These are phyloP conservation scores for Lycodopsis pacificus DNA, from an alignment of 2,797 vertebrate species.

Conservation along the genomic window DNA sequence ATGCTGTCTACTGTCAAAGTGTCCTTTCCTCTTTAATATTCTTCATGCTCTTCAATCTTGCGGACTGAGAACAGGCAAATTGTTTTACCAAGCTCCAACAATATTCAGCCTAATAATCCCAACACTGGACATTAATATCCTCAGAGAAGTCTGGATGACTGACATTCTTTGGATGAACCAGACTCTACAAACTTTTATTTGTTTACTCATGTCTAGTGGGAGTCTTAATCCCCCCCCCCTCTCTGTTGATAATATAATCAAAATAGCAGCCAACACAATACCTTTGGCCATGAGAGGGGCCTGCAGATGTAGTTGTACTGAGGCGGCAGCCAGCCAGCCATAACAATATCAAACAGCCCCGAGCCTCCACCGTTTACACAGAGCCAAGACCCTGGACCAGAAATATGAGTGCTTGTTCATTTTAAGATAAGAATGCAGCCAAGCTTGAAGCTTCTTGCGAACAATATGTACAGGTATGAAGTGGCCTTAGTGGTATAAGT, in stretches of 20 bases:
- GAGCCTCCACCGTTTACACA: slow-evolving; percentile 70
- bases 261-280: slow-evolving; percentile 69
- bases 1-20: background rate
- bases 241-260: slow-evolving; percentile 74
- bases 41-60: slow-evolving; percentile 16
- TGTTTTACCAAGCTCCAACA: slow-evolving; percentile 48
- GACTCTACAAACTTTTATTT: slow-evolving; percentile 65
- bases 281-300: slow-evolving; percentile 68
- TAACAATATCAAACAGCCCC: slow-evolving; percentile 79
- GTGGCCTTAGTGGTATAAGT: slow-evolving; percentile 13
- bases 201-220: slow-evolving; percentile 64
- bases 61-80: slow-evolving; percentile 26
- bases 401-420: slow-evolving; percentile 65
- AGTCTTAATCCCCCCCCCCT: slow-evolving; percentile 58
- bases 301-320: slow-evolving; percentile 64
- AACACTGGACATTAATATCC: slow-evolving; percentile 68
- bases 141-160: slow-evolving; percentile 67
- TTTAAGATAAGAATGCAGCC: slow-evolving; percentile 74
- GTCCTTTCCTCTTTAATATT: slow-evolving; percentile 9
- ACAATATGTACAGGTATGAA: slow-evolving; percentile 70
- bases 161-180: slow-evolving; percentile 70
- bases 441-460: slow-evolving; percentile 60
- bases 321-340: slow-evolving; percentile 72
- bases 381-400: slow-evolving; percentile 65
- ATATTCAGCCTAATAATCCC: slow-evolving; percentile 51